Conservation (phyloP, 2,797 vertebrate genomes). For the Pseudotriccus pelzelni region DNA sequence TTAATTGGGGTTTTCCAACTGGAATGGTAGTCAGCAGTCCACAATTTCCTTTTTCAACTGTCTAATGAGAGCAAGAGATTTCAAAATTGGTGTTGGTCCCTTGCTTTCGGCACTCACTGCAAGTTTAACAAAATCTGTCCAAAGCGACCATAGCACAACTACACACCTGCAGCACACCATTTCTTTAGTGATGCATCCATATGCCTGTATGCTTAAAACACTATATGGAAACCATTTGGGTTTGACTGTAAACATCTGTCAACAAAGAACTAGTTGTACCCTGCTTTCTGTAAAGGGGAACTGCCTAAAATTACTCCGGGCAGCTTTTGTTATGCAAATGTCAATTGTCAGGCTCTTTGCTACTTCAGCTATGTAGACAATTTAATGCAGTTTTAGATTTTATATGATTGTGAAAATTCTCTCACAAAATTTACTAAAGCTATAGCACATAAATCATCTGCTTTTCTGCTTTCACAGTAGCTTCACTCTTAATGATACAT, state of each 20-base stretch:
- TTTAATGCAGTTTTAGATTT: neutral
- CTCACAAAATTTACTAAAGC: neutral
- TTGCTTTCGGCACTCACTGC: neutral
- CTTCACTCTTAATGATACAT: neutral
- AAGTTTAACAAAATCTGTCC: neutral
- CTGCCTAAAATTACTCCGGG: neutral
- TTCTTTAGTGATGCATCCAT: neutral
- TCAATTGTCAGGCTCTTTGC: neutral
- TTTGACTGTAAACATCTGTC: neutral
- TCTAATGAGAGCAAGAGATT: neutral
- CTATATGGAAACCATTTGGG: neutral
- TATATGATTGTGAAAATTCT: neutral
- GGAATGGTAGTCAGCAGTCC: neutral
- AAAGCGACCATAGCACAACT: neutral
- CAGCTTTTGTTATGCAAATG: neutral
- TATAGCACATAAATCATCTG: neutral
- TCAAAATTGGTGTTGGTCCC: neutral
- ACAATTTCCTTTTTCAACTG: neutral
- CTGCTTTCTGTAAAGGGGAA: neutral
- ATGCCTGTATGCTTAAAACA: neutral
- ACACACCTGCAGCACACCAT: neutral
- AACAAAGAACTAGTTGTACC: neutral
- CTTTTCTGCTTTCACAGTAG: neutral
- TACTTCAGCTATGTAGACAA: neutral
- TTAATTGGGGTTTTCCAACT: neutral